Percentiles rank a stretch among this genome's conserved stretches.
Evolutionary conservation across 2,888 invertebrate genomes (phyloP).

Genomic region (Lapara coniferarum): DNA sequence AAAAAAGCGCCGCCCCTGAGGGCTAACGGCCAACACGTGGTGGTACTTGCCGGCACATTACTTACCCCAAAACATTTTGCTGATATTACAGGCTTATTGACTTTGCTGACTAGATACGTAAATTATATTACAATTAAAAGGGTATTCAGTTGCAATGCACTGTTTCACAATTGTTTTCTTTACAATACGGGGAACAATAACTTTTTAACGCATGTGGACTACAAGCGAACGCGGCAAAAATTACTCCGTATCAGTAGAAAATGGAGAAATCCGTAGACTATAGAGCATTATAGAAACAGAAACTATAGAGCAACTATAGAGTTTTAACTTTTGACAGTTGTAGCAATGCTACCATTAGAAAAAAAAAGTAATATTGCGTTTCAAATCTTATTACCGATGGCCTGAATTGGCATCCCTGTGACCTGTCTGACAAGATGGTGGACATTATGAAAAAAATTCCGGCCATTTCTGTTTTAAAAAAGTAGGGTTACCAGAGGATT

Average conservation of each 20-base stretch:
- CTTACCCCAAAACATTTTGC: slow-evolving; percentile 82
- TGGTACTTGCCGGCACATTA: slow-evolving; percentile 43
- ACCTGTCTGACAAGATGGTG: too few relatives aligned
- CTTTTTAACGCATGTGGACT: slow-evolving; percentile 36
- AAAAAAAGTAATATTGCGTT: not conserved
- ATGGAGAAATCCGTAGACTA: slow-evolving; percentile 2
- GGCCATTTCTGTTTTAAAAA: too few relatives aligned
- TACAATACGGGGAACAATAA: not conserved
- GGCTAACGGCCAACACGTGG: slow-evolving; percentile 67
- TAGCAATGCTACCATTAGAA: not conserved
- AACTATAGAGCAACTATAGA: not conserved
- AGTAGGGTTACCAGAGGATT: too few relatives aligned
- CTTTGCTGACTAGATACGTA: slow-evolving; percentile 29
- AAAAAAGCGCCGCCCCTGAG: slow-evolving; percentile 24
- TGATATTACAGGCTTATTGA: slow-evolving; percentile 31
- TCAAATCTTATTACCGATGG: too few relatives aligned
- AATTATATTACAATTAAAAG: slow-evolving; percentile 5
- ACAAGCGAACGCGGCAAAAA: slow-evolving; percentile 45
- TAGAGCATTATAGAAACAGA: too few relatives aligned
- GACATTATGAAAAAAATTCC: too few relatives aligned
- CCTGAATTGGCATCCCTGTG: too few relatives aligned
- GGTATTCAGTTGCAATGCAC: not conserved
- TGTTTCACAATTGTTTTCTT: not conserved
- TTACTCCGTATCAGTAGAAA: slow-evolving; percentile 27
- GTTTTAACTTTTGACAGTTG: slow-evolving; percentile 16